These are phyloP conservation scores for Oscheius sp. DNA, from an alignment of 2,888 invertebrate species.

Conservation along the genomic window DNA sequence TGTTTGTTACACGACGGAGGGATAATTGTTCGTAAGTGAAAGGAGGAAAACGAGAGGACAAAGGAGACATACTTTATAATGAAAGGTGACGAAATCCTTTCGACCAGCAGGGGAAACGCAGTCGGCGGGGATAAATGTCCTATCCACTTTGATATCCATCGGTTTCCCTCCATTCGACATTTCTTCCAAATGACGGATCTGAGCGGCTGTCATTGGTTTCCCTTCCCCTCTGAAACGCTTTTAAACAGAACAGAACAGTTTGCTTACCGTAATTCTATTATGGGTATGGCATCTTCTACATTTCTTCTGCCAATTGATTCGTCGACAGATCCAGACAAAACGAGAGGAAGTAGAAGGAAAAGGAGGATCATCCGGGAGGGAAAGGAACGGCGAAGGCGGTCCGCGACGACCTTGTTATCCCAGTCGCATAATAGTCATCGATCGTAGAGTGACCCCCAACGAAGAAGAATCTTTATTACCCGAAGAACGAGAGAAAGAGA, in stretches of 20 bases:
- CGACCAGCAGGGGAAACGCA: constrained; percentile 62
- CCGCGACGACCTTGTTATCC: constrained; percentile 26
- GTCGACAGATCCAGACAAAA: background rate
- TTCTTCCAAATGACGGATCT: constrained; percentile 69
- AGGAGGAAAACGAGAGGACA: background rate
- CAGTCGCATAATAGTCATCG: constrained; percentile 25
- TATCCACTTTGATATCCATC: constrained; percentile 67
- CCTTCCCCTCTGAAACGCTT: constrained; percentile 59
- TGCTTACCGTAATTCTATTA: constrained; percentile 64
- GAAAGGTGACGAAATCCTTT: constrained; percentile 69
- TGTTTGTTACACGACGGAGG: constrained; percentile 1
- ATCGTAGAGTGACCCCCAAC: constrained; percentile 4
- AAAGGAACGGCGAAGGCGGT: too few relatives aligned
- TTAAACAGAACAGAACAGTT: background rate
- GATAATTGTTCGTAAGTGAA: too few relatives aligned
- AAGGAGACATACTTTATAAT: constrained; percentile 63
- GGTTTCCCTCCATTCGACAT: constrained; percentile 65
- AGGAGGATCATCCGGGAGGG: too few relatives aligned
- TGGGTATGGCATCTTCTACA: constrained; percentile 68
- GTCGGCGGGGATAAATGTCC: constrained; percentile 55
- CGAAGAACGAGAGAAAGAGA: background rate
- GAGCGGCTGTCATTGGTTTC: constrained; percentile 70
- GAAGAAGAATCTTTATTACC: background rate
- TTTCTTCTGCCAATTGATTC: constrained; percentile 30
- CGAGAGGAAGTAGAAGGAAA: background rate